These are phyloP conservation scores for Palythoa grandis DNA, from an alignment of 92 coral and sea anemone genomes.

Conservation along the genomic window DNA sequence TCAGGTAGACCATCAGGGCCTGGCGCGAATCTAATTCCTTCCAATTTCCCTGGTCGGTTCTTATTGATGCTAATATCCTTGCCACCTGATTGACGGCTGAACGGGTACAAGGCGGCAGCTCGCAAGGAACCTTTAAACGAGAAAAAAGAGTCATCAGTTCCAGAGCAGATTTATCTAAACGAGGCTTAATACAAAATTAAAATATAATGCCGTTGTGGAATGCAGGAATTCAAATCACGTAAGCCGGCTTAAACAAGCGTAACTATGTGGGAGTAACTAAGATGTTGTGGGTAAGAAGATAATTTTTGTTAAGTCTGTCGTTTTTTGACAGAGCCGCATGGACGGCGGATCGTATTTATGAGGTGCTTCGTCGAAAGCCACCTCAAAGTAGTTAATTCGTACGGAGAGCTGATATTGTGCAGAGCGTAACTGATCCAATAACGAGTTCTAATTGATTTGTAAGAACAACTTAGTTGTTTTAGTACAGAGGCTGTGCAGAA, in stretches of 20 bases:
- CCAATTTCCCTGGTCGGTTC: conserved; percentile 50
- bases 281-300: not conserved
- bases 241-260: not conserved
- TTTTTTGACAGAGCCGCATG: too few species aligned
- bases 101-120: conserved; percentile 72
- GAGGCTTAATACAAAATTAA: not conserved
- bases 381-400: too few species aligned
- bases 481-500: too few species aligned
- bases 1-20: conserved; percentile 69
- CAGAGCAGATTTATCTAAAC: too few species aligned
- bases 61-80: conserved; percentile 66
- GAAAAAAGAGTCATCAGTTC: not conserved
- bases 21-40: conserved; percentile 48
- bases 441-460: too few species aligned
- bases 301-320: not conserved
- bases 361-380: too few species aligned
- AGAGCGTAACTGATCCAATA: too few species aligned
- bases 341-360: too few species aligned
- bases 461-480: too few species aligned
- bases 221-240: not conserved
- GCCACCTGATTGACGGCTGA: conserved; percentile 47
- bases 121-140: conserved; percentile 30
- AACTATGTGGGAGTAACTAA: not conserved
- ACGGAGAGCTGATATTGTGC: too few species aligned
- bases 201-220: not conserved